Base-by-base conservation (phyloP, 2,797 vertebrate genomes). In the Microtus californicus region DNA sequence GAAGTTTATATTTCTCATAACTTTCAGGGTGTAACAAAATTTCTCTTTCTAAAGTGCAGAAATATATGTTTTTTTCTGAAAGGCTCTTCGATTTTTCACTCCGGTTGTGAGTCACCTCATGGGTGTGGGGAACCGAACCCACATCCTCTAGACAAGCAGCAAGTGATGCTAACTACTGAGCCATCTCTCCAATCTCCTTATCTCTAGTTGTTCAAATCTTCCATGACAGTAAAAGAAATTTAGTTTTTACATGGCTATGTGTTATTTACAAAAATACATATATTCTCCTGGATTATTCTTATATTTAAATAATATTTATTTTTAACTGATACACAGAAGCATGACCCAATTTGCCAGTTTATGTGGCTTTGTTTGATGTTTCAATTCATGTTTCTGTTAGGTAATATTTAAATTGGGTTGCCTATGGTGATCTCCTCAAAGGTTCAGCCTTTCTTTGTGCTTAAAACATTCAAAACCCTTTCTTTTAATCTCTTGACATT, bases 1-100 rank as follows among this genome's bases (percentile, higher is more conserved):
- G 65, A 97, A 94, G 82, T 95, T 96, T 95, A 21, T 90, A 87
- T 95, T 96, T 97, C 95, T 94, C 81, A 74, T 96, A 95, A 96
- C 54, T 94, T 94, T 86, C 76, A 71, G 92, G 94, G 80, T 89
- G 91, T 86, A 90, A 79, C 48, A 87, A 83, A 95, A 95, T 91
- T 4, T 23, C 6, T 45, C 14, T 91, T 93, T 67, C 83, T 87
- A 1, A 43, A 88, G 73, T 83, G 37, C 73, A 73, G 76, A 45
- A 63, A 81, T 65, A 2, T 67, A 25, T 29, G 3, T 78, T 71
- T 59, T 59, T 67, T 67, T 87, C 86, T 95, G 31, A 88, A 67
- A 11, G 6, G 1, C 12, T 76, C 91, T 81, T 40, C 15, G 67
- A 90, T 40, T 63, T 34, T 94, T 40, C 74, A 59, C 34, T 56